Evolutionary conservation across 2,888 invertebrate species (phyloP).

Genomic region (Dicyrtomina minuta): DNA sequence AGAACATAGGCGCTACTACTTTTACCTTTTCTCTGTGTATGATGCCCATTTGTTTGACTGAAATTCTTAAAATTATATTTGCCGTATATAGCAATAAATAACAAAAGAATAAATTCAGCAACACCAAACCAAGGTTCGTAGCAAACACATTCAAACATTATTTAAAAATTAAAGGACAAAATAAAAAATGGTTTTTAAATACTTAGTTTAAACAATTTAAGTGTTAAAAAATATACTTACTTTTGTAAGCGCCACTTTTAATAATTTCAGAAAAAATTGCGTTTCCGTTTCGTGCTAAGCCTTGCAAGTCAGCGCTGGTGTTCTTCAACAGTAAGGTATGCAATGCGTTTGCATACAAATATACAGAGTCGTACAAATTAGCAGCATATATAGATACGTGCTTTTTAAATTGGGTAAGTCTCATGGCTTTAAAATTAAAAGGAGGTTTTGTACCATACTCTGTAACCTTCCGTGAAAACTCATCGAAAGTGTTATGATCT

Average conservation of each 20-base stretch:
- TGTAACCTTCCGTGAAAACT: conserved; percentile 78
- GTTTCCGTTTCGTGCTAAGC: conserved; percentile 79
- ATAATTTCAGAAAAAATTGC: conserved; percentile 84
- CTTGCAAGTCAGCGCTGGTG: conserved; percentile 55
- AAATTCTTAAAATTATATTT: no score
- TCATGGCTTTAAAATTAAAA: conserved; percentile 68
- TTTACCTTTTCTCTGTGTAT: no score
- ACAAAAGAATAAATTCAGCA: no score
- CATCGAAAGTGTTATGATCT: conserved; percentile 63
- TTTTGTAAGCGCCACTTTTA: conserved; percentile 78
- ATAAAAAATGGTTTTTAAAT: no score
- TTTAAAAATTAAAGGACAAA: no score
- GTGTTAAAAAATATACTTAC: no score
- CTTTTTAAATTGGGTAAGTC: conserved; percentile 60
- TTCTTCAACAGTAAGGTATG: background rate
- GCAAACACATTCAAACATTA: no score
- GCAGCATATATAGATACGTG: conserved; percentile 88
- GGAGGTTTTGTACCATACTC: conserved; percentile 76
- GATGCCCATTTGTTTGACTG: no score
- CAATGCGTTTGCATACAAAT: conserved; percentile 71
- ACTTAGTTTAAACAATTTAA: no score
- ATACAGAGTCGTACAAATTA: conserved; percentile 91
- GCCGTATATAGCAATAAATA: no score
- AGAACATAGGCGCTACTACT: no score
- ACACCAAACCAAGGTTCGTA: no score